Base-by-base conservation (phyloP, 2,113 vertebrate species). In the Coptodon bakossiorum region DNA sequence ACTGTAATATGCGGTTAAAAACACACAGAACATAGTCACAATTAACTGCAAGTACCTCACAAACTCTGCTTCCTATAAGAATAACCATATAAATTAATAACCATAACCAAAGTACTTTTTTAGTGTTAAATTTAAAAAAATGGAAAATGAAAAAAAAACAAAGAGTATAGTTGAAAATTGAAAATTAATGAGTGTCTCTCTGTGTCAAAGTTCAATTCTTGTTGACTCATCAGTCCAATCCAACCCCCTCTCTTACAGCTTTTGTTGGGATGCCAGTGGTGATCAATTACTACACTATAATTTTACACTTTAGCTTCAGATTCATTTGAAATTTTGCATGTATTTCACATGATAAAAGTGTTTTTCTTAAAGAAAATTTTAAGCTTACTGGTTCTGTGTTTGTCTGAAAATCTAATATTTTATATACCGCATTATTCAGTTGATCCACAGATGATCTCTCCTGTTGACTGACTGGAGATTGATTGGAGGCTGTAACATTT, bases 351-450 rank as follows among this genome's bases (percentile, higher is more conserved):
- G 1, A 19, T 1, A 11, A 19, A 31, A 5, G 24, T 50, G 43
- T 48, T 45, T 76, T 48, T 19, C 40, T 48, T 48, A 29, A 29
- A 29, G 24, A 11, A 0, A 12, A 5, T 17, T 45, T 5, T 73
- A 10, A 48, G 16, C 43, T 29, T 48, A 0, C 14, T 76, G 14
- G 24, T 48, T 76, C 71, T 48, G 14, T 76, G 68, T 48, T 45
- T 48, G 9, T 76, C 43, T 48, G 40, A 76, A 48, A 1, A 19
- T 76, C 40, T 12, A 45, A 27, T 10, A 48, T 48, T 29, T 7
- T 57, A 78, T 85, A 88, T 88, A 94, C 91, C 90, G 17, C 7
- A 53, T 34, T 14, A 9, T 7, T 81, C 9, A 7, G 31, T 17
- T 82, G 84, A 80, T 63, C 57, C 31, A 29, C 79, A n/a, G 71